Conservation (phyloP, 2,797 vertebrate species). For the Acrocephalus scirpaceus region DNA sequence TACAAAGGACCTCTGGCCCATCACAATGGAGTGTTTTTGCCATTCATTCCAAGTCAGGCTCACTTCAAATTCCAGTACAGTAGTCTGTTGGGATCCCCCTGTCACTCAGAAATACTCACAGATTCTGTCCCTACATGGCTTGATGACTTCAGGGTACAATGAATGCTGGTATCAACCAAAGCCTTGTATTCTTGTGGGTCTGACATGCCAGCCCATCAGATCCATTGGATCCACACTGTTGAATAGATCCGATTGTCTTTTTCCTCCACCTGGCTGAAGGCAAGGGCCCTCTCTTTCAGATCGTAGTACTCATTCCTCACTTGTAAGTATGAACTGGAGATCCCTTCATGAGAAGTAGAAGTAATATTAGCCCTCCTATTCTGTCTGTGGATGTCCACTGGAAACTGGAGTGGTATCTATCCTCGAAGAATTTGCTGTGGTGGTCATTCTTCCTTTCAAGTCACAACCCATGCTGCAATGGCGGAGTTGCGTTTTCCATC, state of each 20-base stretch:
- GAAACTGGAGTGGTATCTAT: not conserved
- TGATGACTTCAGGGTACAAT: too few relatives aligned
- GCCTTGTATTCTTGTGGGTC: not conserved
- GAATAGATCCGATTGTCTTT: rapidly evolving
- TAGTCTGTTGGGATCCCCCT: not conserved
- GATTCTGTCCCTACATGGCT: not conserved
- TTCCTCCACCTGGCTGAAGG: not conserved
- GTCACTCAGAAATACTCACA: not conserved
- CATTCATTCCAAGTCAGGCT: not conserved
- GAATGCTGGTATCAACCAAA: not conserved
- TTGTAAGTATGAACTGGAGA: not conserved
- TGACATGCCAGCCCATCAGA: not conserved
- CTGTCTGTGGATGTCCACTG: not conserved
- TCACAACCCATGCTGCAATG: rapidly evolving
- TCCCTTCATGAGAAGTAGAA: not conserved
- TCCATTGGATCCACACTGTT: too few relatives aligned
- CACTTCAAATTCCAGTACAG: not conserved
- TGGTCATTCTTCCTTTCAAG: not conserved
- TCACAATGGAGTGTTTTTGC: not conserved
- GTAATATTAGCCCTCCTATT: not conserved
- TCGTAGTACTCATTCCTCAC: not conserved
- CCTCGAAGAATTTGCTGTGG: not conserved
- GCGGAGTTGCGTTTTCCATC: not conserved
- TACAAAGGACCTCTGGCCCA: not conserved
- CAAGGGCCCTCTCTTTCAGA: not conserved